Percentiles rank a stretch among this genome's conserved stretches.
These are phyloP conservation scores for Thalassarche chlororhynchos DNA, from an alignment of 2,113 vertebrate genomes.

Conservation along the genomic window DNA sequence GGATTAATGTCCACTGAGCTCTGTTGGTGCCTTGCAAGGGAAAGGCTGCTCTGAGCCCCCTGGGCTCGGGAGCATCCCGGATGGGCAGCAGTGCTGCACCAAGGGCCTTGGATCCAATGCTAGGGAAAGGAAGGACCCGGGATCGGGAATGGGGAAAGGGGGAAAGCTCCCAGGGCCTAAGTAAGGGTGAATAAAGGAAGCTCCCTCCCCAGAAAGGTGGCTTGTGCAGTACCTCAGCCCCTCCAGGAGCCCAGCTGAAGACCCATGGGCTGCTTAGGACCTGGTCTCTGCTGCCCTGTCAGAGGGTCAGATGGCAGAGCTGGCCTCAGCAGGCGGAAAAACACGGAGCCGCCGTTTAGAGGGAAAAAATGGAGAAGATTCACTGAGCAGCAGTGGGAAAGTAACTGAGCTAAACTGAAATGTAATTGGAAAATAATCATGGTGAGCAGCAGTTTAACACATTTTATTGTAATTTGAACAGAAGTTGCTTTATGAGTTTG, in stretches of 20 bases:
- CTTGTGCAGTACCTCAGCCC: rapidly evolving
- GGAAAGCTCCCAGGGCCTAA: background rate
- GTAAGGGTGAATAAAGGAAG: background rate
- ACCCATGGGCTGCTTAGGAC: background rate
- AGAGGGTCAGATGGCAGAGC: background rate
- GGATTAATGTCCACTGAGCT: background rate
- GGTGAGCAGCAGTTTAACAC: constrained; percentile 40
- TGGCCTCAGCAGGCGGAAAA: background rate
- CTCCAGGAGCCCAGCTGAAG: background rate
- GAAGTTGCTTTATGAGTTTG: constrained; percentile 32
- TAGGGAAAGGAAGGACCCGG: background rate
- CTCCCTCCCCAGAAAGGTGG: background rate
- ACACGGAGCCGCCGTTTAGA: constrained; percentile 59
- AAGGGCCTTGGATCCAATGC: background rate
- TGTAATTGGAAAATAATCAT: constrained; percentile 74
- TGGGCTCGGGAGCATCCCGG: rapidly evolving
- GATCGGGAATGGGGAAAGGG: background rate
- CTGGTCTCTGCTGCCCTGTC: background rate
- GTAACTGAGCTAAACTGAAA: constrained; percentile 82
- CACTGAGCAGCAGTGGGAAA: constrained; percentile 72
- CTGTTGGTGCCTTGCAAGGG: background rate
- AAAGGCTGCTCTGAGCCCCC: background rate
- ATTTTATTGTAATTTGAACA: constrained; percentile 58
- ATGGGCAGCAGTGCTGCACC: background rate
- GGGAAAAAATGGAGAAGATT: constrained; percentile 67